These are phyloP conservation scores for Clytia hemisphaerica DNA, from an alignment of 30 jellyfish, hydroid and myxozoan species.

Conservation along the genomic window DNA sequence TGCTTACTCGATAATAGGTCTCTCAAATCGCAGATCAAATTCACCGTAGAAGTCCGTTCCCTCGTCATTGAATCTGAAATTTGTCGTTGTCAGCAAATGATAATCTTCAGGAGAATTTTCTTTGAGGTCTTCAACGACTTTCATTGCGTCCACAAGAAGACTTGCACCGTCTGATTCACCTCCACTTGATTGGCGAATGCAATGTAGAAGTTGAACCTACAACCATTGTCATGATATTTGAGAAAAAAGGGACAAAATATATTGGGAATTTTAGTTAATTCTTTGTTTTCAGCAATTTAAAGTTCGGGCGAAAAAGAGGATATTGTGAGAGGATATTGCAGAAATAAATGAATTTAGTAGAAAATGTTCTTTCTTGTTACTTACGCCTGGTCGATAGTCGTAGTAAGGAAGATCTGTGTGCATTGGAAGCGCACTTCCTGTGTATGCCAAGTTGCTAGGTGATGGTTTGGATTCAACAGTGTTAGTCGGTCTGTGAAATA, in stretches of 20 bases:
- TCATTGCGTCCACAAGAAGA: slow-evolving; percentile 56
- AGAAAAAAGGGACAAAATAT: no score
- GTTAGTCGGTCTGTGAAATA: no score
- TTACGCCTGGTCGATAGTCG: slow-evolving; percentile 71
- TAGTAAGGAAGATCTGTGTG: slow-evolving; percentile 64
- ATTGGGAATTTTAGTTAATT: no score
- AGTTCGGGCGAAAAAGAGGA: no score
- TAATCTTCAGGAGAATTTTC: slow-evolving; percentile 43
- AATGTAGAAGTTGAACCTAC: slow-evolving; percentile 58
- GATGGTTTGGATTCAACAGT: no score
- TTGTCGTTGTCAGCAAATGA: slow-evolving; percentile 40
- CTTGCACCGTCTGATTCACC: slow-evolving; percentile 46
- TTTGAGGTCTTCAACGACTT: slow-evolving; percentile 33
- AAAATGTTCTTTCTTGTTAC: not conserved
- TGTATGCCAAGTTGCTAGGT: slow-evolving; percentile 53
- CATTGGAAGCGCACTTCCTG: slow-evolving; percentile 44
- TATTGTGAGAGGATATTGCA: no score
- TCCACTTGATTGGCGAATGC: slow-evolving; percentile 41
- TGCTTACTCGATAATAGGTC: slow-evolving; percentile 70
- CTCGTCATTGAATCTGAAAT: slow-evolving; percentile 32
- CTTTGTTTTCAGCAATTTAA: no score
- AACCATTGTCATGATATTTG: no score
- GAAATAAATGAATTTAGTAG: no score
- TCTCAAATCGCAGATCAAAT: slow-evolving; percentile 32
- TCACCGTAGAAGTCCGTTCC: slow-evolving; percentile 63